Percentiles rank a stretch among this genome's conserved stretches.
phyloP scores from a whole-genome alignment of 2,797 vertebrate species.

The Eurystomus glaucurus region DNA sequence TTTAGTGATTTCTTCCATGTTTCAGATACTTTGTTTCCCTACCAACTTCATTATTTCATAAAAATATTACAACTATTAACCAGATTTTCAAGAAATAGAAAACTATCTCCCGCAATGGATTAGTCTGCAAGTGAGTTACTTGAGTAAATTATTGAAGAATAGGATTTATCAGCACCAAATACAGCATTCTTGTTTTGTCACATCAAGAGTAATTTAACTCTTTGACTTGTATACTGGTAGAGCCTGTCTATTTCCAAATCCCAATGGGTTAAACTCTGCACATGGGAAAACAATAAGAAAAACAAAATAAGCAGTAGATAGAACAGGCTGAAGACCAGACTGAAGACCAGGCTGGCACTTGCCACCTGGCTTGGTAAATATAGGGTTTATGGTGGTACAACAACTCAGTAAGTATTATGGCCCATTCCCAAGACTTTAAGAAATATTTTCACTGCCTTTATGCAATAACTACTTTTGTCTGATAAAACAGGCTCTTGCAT shows the following conservation, averaged over 20 bases:
- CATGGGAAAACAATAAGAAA: neutral
- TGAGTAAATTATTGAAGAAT: neutral
- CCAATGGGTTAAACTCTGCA: neutral
- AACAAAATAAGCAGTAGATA: neutral
- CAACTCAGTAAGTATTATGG: neutral
- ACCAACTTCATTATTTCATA: neutral
- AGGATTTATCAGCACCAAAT: neutral
- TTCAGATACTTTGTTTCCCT: neutral
- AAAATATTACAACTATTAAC: neutral
- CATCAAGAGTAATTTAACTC: neutral
- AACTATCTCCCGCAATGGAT: neutral
- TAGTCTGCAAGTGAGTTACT: neutral
- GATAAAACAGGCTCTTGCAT: neutral
- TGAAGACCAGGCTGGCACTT: neutral
- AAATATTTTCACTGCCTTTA: neutral
- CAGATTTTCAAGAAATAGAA: neutral
- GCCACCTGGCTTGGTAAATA: neutral
- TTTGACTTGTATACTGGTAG: rapidly evolving
- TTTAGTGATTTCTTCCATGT: neutral
- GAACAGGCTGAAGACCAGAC: neutral
- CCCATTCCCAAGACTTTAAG: neutral
- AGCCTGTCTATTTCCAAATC: neutral
- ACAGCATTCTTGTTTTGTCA: neutral
- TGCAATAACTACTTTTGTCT: neutral
- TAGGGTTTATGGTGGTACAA: neutral